A percentile compares a stretch with the other conserved stretches of the same genome.
Conservation (phyloP, 2,888 invertebrate genomes). For the Frankliniella intonsa region DNA sequence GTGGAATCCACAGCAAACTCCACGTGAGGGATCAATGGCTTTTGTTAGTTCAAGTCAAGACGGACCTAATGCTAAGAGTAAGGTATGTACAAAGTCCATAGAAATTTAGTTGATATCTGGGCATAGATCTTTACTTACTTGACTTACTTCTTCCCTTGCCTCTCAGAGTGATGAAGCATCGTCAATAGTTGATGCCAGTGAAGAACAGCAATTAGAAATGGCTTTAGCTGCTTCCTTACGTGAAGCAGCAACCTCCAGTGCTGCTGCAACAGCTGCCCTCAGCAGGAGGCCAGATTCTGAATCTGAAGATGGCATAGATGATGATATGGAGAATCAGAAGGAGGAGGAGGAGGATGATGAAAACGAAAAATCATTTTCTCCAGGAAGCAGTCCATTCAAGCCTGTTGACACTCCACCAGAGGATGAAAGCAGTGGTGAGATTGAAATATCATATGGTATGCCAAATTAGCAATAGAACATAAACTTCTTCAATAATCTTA, state of each 20-base stretch:
- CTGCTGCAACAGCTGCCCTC: not conserved
- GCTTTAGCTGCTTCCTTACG: not conserved
- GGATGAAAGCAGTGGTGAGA: not conserved
- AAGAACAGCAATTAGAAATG: conserved; percentile 6
- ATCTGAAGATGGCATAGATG: not conserved
- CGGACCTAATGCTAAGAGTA: not conserved
- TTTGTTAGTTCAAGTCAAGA: conserved; percentile 8
- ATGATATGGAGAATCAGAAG: not conserved
- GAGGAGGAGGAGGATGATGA: not conserved
- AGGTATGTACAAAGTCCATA: not conserved
- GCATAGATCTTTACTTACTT: not conserved
- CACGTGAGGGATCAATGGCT: not conserved
- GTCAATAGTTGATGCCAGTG: not conserved
- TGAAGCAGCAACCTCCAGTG: not conserved
- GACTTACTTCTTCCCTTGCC: not conserved
- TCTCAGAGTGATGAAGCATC: not conserved
- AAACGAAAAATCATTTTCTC: not conserved
- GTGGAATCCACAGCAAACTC: conserved; percentile 11
- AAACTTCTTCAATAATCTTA: not conserved
- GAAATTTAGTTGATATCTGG: not conserved
- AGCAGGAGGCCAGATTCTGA: conserved; percentile 2
- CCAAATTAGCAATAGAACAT: not conserved
- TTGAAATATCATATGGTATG: not conserved
- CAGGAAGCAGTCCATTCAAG: not conserved
- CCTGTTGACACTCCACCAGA: not conserved